Base-by-base conservation (phyloP, 2,113 vertebrate species). In the Carlito syrichta region DNA sequence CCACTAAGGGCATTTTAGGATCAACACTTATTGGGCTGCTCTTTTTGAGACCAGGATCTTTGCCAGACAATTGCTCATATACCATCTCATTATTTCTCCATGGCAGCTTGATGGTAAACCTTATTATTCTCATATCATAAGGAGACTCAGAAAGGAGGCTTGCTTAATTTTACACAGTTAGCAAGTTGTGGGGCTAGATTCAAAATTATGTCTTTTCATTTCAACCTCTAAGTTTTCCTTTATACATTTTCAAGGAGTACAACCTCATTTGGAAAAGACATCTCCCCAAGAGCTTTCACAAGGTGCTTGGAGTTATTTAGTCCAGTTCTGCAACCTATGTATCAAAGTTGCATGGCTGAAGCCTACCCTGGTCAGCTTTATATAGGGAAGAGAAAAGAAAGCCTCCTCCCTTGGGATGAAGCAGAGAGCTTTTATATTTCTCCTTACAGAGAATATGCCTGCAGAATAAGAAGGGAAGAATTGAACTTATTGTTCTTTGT, bases 111-210 rank as follows among this genome's bases (percentile, higher is more conserved):
- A 40, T 19, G n/a, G 3, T 25, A 91, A 95, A 62, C 40, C 52
- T 85, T 73, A 94, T 90, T 92, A 85, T 95, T 96, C 74, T 74
- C n/a, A 82, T 87, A 79, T 77, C 50, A 62, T 58, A 60, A 62
- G 54, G 19, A 87, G 9, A 85, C 48, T 81, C 19, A 88, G 30
- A 89, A 78, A 96, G 63, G 45, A 71, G 16, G 54, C 38, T 94
- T 91, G 25, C 38, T 9, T 54, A 89, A 93, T 81, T 95, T 92
- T 58, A 96, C 2, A 86, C 5, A 91, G 32, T 58, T 58, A 78
- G 73, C 17, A 83, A 89, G 10, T 40, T 92, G n/a, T 43, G 19
- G 23, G 22, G 25, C 43, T 92, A 35, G 10, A 89, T 91, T 93
- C 35, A 89, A 71, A 96, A n/a, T 62, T 52, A 38, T 6, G 6